These are phyloP conservation scores for Augochlora pura DNA, from an alignment of 1,140 invertebrate genomes.

Conservation along the genomic window DNA sequence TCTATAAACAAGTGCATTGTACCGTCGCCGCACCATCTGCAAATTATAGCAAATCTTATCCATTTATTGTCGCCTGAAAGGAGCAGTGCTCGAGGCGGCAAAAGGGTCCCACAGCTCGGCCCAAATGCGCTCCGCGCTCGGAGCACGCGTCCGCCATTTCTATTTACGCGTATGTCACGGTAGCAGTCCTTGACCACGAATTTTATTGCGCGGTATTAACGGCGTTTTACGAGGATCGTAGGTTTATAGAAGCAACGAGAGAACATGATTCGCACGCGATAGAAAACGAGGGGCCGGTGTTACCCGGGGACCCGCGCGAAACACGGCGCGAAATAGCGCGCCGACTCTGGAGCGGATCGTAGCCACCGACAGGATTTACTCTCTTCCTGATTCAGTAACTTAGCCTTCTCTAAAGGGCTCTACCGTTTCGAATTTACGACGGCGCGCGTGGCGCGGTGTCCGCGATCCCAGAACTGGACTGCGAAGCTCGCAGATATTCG, in stretches of 20 bases:
- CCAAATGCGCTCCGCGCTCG: no score
- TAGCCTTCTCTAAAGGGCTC: neutral
- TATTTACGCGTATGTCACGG: constrained; percentile 14
- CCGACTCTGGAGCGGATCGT: neutral
- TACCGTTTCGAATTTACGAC: neutral
- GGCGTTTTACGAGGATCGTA: neutral
- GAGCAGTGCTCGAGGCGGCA: no score
- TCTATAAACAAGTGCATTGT: no score
- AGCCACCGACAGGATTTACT: neutral
- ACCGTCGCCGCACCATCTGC: no score
- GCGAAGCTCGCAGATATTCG: no score
- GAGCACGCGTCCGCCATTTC: constrained; percentile 6
- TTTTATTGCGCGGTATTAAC: constrained; percentile 16
- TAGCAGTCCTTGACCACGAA: constrained; percentile 9
- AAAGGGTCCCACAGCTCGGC: no score
- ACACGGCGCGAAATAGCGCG: neutral
- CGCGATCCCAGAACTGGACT: neutral
- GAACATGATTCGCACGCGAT: no score
- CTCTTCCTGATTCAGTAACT: neutral
- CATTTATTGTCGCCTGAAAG: no score
- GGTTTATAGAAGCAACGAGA: neutral
- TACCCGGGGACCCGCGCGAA: neutral
- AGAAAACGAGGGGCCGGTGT: no score
- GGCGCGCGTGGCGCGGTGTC: neutral
- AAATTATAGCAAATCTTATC: no score